Evolutionary conservation across 1,140 invertebrate species (phyloP).

Genomic region (Chrysomallon squamiferum): DNA sequence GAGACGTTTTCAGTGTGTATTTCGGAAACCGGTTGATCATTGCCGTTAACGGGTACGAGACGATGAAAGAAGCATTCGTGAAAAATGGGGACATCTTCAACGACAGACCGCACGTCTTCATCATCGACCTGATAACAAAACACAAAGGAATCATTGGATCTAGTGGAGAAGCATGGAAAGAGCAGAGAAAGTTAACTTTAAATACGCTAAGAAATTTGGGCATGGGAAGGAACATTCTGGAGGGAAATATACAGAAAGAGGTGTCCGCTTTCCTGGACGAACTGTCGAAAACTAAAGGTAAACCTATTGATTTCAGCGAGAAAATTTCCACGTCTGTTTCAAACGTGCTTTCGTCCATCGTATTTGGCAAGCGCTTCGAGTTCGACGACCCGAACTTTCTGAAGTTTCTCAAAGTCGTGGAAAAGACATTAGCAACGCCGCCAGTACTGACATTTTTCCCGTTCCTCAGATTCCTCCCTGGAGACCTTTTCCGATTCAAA

Average conservation of each 20-base stretch:
- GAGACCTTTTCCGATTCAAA: slow-evolving; percentile 5
- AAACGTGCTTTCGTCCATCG: slow-evolving; percentile 86
- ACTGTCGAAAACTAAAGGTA: slow-evolving; percentile 13
- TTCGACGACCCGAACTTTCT: slow-evolving; percentile 57
- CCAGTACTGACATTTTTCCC: slow-evolving; percentile 30
- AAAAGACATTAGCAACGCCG: neutral
- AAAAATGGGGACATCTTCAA: slow-evolving; percentile 19
- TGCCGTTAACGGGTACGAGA: slow-evolving; percentile 24
- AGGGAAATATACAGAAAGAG: slow-evolving; percentile 72
- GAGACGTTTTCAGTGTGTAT: slow-evolving; percentile 32
- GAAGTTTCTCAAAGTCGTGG: slow-evolving; percentile 4
- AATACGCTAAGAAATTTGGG: slow-evolving; percentile 79
- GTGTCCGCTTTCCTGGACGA: slow-evolving; percentile 18
- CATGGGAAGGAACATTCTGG: slow-evolving; percentile 74
- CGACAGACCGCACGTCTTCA: slow-evolving; percentile 15
- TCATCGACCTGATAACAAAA: neutral
- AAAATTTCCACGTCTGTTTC: slow-evolving; percentile 18
- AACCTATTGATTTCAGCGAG: slow-evolving; percentile 19
- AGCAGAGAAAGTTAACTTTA: slow-evolving; percentile 79
- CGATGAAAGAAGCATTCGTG: slow-evolving; percentile 28
- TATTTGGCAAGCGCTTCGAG: slow-evolving; percentile 75
- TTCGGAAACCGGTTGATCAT: slow-evolving; percentile 17
- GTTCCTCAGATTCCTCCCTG: slow-evolving; percentile 19
- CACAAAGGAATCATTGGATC: slow-evolving; percentile 47
- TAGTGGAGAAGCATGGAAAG: slow-evolving; percentile 81